phyloP scores from a whole-genome alignment of 2,113 vertebrate genomes.

The Myiozetetes cayanensis region DNA sequence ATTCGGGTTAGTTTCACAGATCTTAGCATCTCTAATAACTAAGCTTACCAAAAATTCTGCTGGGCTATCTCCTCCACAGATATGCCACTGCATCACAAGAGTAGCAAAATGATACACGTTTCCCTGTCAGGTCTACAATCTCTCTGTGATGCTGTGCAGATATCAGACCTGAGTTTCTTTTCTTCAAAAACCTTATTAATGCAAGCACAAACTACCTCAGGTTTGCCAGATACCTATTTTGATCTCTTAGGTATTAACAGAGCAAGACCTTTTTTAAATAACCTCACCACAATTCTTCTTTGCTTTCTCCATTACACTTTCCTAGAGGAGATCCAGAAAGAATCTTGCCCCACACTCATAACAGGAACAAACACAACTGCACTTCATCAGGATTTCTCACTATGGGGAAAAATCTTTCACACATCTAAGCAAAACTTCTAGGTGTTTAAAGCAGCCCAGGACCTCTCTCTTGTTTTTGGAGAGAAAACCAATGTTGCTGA shows the following conservation, averaged over 20 bases:
- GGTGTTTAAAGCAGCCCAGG: not conserved
- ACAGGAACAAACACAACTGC: constrained; percentile 7
- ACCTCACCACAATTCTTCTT: not conserved
- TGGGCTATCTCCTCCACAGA: not conserved
- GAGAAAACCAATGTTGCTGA: not conserved
- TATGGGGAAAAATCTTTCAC: not conserved
- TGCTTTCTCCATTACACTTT: constrained; percentile 3
- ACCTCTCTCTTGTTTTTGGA: not conserved
- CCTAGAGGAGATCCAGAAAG: not conserved
- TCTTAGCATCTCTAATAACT: not conserved
- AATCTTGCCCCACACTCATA: constrained; percentile 16
- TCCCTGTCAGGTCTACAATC: not conserved
- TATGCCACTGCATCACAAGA: not conserved
- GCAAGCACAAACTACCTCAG: not conserved
- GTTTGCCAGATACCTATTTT: not conserved
- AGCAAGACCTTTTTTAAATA: not conserved
- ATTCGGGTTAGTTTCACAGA: not conserved
- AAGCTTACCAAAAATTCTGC: not conserved
- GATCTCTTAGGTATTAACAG: not conserved
- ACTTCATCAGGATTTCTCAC: not conserved
- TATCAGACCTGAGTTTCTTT: not conserved
- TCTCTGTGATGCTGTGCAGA: not conserved
- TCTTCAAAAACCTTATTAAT: not conserved
- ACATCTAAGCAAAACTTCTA: not conserved
- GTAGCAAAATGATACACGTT: rapidly evolving